Base-by-base conservation (phyloP, 2,797 vertebrate genomes). In the Xiphophorus birchmanni region DNA sequence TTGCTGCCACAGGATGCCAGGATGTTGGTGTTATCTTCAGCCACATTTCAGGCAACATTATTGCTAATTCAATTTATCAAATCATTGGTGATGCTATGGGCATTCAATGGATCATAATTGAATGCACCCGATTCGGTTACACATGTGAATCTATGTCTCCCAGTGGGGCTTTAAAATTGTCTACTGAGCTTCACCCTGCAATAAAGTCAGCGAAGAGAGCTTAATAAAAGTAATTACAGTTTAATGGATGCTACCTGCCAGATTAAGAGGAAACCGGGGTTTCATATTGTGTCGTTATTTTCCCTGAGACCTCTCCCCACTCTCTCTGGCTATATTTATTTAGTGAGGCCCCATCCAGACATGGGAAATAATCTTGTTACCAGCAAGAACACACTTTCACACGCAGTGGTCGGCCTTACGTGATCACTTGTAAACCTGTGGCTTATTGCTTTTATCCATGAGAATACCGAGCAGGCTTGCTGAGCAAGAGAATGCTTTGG, bases 101-200 rank as follows among this genome's bases (percentile, higher is more conserved):
- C 89, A 81, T 87, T 54, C 89, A 87, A 73, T 23, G 2, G 84
- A 65, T 78, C 81, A 65, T 91, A 90, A 93, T 86, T 92, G 90
- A 87, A 92, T 88, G 92, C 74, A 78, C 86, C 88, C 87, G 91
- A 89, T 90, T 89, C 76, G 80, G 89, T 90, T 92, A 88, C 78
- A 82, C 75, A 44, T 84, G 87, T 83, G 85, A 79, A 81, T 91
- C 67, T 81, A 9, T 83, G 90, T 83, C 69, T 92, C 87, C 90
- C 84, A 82, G 76, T 44, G 77, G 82, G 82, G 80, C 75, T 83
- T 54, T 29, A 76, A 79, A 89, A 84, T 75, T 52, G 76, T 86
- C 82, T 85, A 76, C 75, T 80, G 85, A 79, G 84, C 79, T 87
- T 84, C 56, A 73, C 78, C 54, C 63, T 77, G 71, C 87, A 85